Conservation (phyloP, 2,797 vertebrate genomes). For the Betta splendens region DNA sequence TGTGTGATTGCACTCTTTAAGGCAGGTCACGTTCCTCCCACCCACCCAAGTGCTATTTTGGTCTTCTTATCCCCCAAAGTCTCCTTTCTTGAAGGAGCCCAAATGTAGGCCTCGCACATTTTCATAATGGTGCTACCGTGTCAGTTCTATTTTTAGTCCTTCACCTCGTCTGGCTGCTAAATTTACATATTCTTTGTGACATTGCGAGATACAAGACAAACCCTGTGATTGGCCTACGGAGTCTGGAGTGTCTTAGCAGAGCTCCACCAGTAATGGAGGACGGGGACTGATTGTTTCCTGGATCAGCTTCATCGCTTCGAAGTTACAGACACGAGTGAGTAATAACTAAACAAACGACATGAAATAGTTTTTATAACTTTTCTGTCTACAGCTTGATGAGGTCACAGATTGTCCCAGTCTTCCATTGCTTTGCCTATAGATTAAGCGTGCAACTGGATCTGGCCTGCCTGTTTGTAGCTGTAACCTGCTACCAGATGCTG, state of each 20-base stretch:
- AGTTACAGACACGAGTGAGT: too few species aligned
- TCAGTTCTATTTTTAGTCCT: conserved; percentile 53
- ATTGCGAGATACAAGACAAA: conserved; percentile 22
- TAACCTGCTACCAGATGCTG: background rate
- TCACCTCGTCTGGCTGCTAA: conserved; percentile 33
- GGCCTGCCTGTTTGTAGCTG: too few species aligned
- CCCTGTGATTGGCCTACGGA: conserved; percentile 43
- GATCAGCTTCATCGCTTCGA: conserved; percentile 4
- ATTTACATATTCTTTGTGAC: conserved; percentile 57
- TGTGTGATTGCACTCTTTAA: conserved; percentile 33
- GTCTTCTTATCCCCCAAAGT: conserved; percentile 26
- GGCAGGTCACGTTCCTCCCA: conserved; percentile 22
- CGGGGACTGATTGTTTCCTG: conserved; percentile 32
- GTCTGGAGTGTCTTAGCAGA: conserved; percentile 37
- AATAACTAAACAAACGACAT: background rate
- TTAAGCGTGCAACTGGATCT: background rate
- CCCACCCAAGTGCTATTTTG: conserved; percentile 44
- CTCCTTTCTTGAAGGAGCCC: conserved; percentile 28
- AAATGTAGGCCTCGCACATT: conserved; percentile 29
- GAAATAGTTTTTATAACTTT: background rate
- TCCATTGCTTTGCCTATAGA: too few species aligned
- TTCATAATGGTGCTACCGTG: conserved; percentile 41
- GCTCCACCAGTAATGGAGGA: conserved; percentile 20
- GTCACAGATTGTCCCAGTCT: background rate
- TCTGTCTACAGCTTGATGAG: background rate